Percentiles rank a stretch among this genome's conserved stretches.
phyloP scores from a whole-genome alignment of 92 coral and sea anemone genomes.

The Plumapathes pennacea region DNA sequence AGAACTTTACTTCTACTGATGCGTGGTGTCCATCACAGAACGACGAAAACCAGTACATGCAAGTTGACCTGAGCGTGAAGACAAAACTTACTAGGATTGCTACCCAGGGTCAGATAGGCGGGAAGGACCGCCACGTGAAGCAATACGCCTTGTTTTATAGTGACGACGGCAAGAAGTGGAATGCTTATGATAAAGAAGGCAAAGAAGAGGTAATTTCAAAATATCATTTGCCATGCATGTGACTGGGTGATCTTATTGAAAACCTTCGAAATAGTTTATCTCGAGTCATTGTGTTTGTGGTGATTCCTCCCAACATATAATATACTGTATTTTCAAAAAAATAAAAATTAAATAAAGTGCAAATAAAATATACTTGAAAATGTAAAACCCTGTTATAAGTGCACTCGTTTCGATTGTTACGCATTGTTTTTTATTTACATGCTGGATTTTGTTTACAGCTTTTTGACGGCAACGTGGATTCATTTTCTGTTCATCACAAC shows the following conservation, averaged over 20 bases:
- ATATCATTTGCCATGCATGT: too few species aligned
- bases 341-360: too few species aligned
- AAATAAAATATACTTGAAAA: too few species aligned
- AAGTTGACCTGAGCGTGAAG: conserved; percentile 87
- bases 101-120: conserved; percentile 80
- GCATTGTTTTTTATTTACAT: too few species aligned
- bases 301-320: too few species aligned
- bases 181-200: conserved; percentile 65
- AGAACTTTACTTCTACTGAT: conserved; percentile 85
- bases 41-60: conserved; percentile 90
- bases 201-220: conserved; percentile 64
- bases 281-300: too few species aligned
- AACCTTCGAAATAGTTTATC: too few species aligned
- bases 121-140: conserved; percentile 75
- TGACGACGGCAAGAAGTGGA: conserved; percentile 81
- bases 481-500: conserved; percentile 84
- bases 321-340: too few species aligned
- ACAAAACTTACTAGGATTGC: conserved; percentile 89
- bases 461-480: conserved; percentile 68
- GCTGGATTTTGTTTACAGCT: conserved; percentile 32
- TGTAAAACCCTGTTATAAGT: too few species aligned
- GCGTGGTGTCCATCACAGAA: conserved; percentile 93
- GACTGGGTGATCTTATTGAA: too few species aligned
- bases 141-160: conserved; percentile 75
- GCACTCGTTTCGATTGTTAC: too few species aligned